phyloP scores from a whole-genome alignment of 1,140 invertebrate species.

The Hydropsyche tenuis region DNA sequence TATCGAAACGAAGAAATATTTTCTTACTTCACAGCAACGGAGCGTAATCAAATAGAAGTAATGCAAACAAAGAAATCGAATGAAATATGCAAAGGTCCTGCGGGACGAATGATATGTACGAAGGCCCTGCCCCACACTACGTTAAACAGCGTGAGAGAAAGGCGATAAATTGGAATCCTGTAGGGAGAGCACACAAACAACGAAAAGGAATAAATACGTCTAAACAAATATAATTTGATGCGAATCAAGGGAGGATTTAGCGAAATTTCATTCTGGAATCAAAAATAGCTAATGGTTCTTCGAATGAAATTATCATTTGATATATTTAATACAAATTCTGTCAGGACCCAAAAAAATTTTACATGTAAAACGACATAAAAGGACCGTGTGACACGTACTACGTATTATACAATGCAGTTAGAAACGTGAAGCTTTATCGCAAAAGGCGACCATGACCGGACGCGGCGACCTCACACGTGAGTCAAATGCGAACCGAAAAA shows the following conservation, averaged over 20 bases:
- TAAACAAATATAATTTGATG: too few relatives aligned
- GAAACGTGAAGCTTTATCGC: slow-evolving; percentile 12
- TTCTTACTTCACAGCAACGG: not conserved
- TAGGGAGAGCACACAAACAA: not conserved
- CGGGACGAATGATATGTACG: not conserved
- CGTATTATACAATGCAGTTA: not conserved
- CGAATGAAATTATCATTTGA: too few relatives aligned
- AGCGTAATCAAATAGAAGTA: slow-evolving; percentile 24
- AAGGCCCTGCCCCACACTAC: too few relatives aligned
- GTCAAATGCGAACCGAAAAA: slow-evolving; percentile 35
- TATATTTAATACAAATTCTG: too few relatives aligned
- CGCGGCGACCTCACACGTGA: slow-evolving; percentile 37
- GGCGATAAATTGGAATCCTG: not conserved
- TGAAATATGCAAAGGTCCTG: slow-evolving; percentile 12
- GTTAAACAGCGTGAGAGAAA: not conserved
- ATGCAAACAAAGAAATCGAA: slow-evolving; percentile 26
- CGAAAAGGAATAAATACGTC: too few relatives aligned
- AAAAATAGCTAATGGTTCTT: too few relatives aligned
- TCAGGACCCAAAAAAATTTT: too few relatives aligned
- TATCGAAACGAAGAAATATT: slow-evolving; percentile 5
- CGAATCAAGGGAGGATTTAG: too few relatives aligned
- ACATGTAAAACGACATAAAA: not conserved
- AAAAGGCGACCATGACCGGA: slow-evolving; percentile 31
- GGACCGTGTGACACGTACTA: too few relatives aligned
- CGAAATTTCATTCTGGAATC: too few relatives aligned